phyloP scores from a whole-genome alignment of 2,113 vertebrate genomes.

The Chaetops frenatus region DNA sequence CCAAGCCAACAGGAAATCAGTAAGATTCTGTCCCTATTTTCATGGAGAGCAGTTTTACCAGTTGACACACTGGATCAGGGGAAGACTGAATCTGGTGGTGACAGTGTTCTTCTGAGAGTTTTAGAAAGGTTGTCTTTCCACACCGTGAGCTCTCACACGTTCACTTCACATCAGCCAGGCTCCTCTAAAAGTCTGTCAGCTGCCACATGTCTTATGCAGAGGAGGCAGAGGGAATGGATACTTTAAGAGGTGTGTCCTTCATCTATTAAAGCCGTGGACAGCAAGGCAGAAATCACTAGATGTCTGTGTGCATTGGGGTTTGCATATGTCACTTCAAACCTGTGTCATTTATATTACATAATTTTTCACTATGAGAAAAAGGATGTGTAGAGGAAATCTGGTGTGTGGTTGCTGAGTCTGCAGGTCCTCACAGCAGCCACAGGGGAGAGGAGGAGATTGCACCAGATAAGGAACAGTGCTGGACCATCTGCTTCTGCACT shows the following conservation, averaged over 20 bases:
- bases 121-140: not conserved
- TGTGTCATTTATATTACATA: not conserved
- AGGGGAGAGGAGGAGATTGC: not conserved
- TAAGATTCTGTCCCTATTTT: not conserved
- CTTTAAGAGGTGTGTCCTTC: not conserved
- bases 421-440: not conserved
- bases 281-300: not conserved
- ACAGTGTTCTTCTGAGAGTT: not conserved
- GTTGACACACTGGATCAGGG: not conserved
- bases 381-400: not conserved
- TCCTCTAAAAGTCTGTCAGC: not conserved
- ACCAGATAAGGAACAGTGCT: not conserved
- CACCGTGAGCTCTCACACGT: accelerated
- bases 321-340: not conserved
- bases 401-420: not conserved
- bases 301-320: not conserved
- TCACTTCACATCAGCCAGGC: not conserved
- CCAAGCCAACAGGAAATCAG: not conserved
- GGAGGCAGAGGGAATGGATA: not conserved
- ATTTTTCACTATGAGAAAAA: not conserved
- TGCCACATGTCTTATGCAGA: not conserved
- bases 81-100: not conserved
- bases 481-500: not conserved
- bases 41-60: not conserved
- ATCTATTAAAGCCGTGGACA: not conserved